These are phyloP conservation scores for Rhynchonycteris naso DNA, from an alignment of 2,797 vertebrate species.

Conservation along the genomic window DNA sequence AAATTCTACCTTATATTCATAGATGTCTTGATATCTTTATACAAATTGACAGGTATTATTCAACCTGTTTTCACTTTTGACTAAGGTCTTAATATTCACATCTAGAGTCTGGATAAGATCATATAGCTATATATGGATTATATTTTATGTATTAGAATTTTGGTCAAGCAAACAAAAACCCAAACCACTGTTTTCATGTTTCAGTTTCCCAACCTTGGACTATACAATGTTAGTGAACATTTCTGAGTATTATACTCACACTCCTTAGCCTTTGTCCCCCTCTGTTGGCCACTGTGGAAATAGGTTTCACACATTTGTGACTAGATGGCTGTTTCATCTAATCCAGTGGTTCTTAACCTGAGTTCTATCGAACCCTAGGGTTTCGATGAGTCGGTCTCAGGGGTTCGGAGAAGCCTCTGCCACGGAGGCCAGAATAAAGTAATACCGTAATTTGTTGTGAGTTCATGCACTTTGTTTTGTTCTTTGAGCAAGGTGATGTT, in stretches of 20 bases:
- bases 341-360: too few species aligned
- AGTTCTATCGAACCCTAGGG: too few species aligned
- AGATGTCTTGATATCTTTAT: not conserved
- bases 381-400: too few species aligned
- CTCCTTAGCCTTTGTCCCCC: conserved; percentile 16
- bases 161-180: not conserved
- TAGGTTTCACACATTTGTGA: not conserved
- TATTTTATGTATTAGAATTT: not conserved
- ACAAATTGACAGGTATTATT: not conserved
- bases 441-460: too few species aligned
- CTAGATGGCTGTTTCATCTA: not conserved
- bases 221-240: conserved; percentile 38
- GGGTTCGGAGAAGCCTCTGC: too few species aligned
- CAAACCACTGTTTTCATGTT: not conserved
- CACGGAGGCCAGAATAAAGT: too few species aligned
- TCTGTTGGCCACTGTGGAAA: conserved; percentile 42
- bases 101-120: not conserved
- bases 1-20: not conserved
- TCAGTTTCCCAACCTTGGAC: not conserved
- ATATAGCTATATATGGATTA: not conserved
- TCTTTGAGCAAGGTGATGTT: too few species aligned
- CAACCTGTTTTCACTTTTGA: not conserved
- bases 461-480: too few species aligned
- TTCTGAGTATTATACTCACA: not conserved
- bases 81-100: not conserved